phyloP scores from a whole-genome alignment of 2,888 invertebrate genomes.

The Atethmia centrago region DNA sequence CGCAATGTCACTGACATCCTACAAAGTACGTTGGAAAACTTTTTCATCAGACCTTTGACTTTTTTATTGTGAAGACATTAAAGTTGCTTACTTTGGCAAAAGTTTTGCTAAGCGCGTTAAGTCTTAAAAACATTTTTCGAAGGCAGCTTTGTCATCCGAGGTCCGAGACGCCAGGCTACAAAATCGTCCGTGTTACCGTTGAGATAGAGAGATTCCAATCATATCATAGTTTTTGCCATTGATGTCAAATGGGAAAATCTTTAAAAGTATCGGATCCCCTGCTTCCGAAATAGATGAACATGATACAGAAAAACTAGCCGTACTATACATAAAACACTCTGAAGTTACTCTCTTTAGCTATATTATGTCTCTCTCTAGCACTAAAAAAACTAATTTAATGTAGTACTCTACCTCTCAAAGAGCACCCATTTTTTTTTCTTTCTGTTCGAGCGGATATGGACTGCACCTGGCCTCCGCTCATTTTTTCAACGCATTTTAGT shows the following conservation, averaged over 20 bases:
- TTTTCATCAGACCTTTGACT: slow-evolving; percentile 58
- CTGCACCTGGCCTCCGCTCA: slow-evolving; percentile 84
- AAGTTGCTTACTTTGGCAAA: slow-evolving; percentile 39
- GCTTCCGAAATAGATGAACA: not conserved
- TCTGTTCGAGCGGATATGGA: slow-evolving; percentile 80
- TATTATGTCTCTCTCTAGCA: not conserved
- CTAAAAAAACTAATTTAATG: slow-evolving; percentile 37
- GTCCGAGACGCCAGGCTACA: not conserved
- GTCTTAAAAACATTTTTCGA: slow-evolving; percentile 3
- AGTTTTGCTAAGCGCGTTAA: slow-evolving; percentile 9
- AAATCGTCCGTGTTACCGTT: no score
- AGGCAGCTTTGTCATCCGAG: not conserved
- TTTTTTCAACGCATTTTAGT: slow-evolving; percentile 70
- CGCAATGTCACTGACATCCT: slow-evolving; percentile 61
- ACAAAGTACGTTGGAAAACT: slow-evolving; percentile 62
- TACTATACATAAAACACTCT: not conserved
- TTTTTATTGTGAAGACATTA: slow-evolving; percentile 53
- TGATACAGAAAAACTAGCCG: not conserved
- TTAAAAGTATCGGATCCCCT: not conserved
- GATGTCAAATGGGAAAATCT: not conserved
- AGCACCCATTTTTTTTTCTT: slow-evolving; percentile 75
- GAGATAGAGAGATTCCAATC: not conserved
- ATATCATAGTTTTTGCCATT: not conserved
- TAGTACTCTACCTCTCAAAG: slow-evolving; percentile 66
- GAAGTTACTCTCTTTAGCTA: not conserved